Evolutionary conservation across 2,797 vertebrate genomes (phyloP), one percentile per base, ranked within the genome.

Genomic region (Eleutherodactylus coqui): DNA sequence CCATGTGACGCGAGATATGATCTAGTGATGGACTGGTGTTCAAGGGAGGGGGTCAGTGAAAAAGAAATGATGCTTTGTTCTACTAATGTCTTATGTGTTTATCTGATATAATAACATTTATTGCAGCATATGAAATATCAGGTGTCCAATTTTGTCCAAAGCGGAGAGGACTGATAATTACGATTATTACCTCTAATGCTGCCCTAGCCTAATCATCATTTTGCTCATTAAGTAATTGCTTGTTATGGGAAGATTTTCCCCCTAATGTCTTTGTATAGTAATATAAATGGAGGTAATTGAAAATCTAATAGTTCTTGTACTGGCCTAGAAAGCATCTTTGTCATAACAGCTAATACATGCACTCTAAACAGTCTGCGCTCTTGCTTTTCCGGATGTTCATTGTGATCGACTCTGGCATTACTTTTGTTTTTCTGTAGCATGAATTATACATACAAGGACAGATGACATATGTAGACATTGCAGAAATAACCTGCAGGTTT

Each of bases 241-340:
- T 60, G 64, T 62, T 79, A 21, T 41, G 38, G 13, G 51, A 45
- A 80, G 27, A 62, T 80, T 58, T 38, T 32, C 16, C 27, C 5
- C 27, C 5, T 75, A 82, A 82, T 82, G 69, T 43, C 69, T 81
- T 86, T 67, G 55, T 86, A 51, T 51, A 67, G 78, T 43, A 86
- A 85, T 80, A 32, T 75, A 85, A 86, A 82, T 86, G 69, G 70
- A 75, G 49, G 47, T 55, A 85, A 79, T 85, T 79, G 45, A 34
- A 11, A 19, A n/a, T 9, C 76, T 85, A 79, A 85, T 73, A 85
- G 85, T 82, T 82, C 29, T 82, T 86, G 62, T 45, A 64, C 36
- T 49, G 79, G 45, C 69, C 53, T 75, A 82, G 70, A 81, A 79
- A 75, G 11, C 55, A 75, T 45, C 27, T 51, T 8, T 64, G 78